These are phyloP conservation scores for Nansenia antarctica DNA, from an alignment of 2,113 vertebrate genomes.

Conservation along the genomic window DNA sequence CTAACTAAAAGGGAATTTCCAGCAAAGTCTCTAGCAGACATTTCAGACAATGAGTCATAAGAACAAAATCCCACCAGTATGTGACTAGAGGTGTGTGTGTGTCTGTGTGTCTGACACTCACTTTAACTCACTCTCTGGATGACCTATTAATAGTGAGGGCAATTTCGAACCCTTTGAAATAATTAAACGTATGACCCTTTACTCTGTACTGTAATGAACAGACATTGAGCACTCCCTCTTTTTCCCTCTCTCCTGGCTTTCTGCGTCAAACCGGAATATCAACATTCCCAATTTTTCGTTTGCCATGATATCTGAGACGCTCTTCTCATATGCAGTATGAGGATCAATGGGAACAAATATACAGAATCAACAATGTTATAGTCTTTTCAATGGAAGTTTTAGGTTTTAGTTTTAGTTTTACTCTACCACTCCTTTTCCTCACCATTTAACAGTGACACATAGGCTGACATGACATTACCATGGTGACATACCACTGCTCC, in stretches of 20 bases:
- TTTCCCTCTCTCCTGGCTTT: neutral
- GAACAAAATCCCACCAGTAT: constrained; percentile 29
- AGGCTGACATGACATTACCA: constrained; percentile 29
- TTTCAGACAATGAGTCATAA: constrained; percentile 60
- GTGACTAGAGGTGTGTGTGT: constrained; percentile 7
- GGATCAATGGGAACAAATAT: neutral
- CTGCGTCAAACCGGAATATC: constrained; percentile 47
- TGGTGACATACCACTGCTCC: constrained; percentile 42
- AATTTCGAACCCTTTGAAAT: neutral
- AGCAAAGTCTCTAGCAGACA: constrained; percentile 42
- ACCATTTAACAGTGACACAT: constrained; percentile 7
- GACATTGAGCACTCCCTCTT: neutral
- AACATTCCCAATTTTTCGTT: constrained; percentile 57
- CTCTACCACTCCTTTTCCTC: neutral
- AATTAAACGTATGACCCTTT: too few relatives aligned
- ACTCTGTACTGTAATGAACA: neutral
- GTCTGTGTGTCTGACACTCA: neutral
- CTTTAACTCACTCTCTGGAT: neutral
- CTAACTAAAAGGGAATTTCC: constrained; percentile 58
- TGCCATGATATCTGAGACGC: constrained; percentile 54
- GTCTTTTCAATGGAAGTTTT: neutral
- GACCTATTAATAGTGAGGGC: neutral
- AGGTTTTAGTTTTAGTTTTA: neutral
- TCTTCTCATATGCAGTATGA: constrained; percentile 9
- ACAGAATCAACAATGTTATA: neutral